Evolutionary conservation across 2,113 vertebrate species (phyloP).

Genomic region (Rhodinocichla rosea): DNA sequence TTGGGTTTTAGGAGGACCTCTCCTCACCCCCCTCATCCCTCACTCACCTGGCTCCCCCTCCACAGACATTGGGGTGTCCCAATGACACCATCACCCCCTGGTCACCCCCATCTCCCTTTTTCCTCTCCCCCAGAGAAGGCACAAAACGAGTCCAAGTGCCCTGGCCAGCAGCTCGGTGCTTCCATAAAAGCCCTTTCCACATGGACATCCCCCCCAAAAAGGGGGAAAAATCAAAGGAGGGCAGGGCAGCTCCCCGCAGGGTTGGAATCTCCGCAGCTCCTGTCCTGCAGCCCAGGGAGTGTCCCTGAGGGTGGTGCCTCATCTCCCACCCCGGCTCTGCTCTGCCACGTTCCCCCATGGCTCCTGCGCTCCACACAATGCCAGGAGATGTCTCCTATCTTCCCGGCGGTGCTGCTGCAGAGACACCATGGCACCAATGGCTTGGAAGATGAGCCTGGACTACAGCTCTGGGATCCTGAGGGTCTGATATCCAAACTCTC

Average conservation of each 20-base stretch:
- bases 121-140: neutral
- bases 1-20: neutral
- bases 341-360: fast-evolving
- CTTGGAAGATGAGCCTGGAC: neutral
- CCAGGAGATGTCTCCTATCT: neutral
- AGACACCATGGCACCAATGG: neutral
- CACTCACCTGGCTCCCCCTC: neutral
- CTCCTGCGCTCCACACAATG: fast-evolving
- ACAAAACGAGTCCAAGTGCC: neutral
- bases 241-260: neutral
- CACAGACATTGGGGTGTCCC: neutral
- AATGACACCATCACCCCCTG: neutral
- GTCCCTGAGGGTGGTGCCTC: neutral
- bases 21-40: neutral
- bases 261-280: neutral
- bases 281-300: neutral
- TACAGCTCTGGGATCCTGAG: neutral
- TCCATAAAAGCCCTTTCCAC: neutral
- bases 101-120: neutral
- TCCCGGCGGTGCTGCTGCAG: neutral
- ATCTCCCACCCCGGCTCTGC: neutral
- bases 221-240: neutral
- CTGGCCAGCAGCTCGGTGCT: neutral
- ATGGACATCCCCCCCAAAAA: no score
- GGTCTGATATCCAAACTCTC: no score